Conservation (phyloP, 2,113 vertebrate genomes). For the Cisticola juncidis region DNA sequence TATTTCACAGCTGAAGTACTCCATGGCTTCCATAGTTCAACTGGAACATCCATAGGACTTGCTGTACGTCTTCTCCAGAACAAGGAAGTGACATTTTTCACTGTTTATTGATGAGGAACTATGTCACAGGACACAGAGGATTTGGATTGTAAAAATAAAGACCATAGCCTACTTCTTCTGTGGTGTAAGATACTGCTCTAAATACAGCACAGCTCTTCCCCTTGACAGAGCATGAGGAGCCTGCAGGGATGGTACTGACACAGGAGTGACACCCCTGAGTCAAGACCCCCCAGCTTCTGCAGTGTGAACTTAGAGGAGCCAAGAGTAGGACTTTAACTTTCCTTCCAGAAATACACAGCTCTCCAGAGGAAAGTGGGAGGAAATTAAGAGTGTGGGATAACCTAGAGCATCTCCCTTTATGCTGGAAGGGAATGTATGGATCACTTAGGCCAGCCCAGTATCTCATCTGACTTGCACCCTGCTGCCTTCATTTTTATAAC, state of each 20-base stretch:
- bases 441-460: not conserved
- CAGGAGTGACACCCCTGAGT: not conserved
- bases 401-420: not conserved
- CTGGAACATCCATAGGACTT: not conserved
- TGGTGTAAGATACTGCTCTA: not conserved
- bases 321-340: not conserved
- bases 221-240: not conserved
- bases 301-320: not conserved
- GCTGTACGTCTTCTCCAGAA: not conserved
- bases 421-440: not conserved
- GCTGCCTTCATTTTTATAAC: not conserved
- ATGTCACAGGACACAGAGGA: not conserved
- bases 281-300: not conserved
- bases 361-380: not conserved
- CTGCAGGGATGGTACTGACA: not conserved
- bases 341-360: not conserved
- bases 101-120: not conserved
- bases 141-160: not conserved
- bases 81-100: not conserved
- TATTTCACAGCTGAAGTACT: not conserved
- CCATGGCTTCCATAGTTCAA: not conserved
- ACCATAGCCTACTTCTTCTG: not conserved
- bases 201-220: not conserved
- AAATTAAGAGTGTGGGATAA: not conserved
- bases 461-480: not conserved